Percentiles rank a stretch among this genome's conserved stretches.
phyloP scores from a whole-genome alignment of 2,888 invertebrate genomes.

The Pristionchus entomophagus region DNA sequence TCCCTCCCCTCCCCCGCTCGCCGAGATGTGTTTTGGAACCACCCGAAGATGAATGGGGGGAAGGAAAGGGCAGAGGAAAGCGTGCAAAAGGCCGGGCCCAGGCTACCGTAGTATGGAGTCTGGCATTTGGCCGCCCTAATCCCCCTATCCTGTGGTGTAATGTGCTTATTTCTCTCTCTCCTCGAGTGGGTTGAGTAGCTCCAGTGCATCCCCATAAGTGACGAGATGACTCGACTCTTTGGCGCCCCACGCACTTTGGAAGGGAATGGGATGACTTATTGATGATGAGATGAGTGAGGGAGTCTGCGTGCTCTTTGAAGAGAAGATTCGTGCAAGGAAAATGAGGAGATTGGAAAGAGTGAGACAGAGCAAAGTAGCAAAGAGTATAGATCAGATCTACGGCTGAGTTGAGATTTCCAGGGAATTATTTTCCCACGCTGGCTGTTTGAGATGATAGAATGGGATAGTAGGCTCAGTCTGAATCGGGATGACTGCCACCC shows the following conservation, averaged over 20 bases:
- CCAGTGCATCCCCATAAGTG: constrained; percentile 32
- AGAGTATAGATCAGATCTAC: too few species aligned
- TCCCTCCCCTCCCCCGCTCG: neutral
- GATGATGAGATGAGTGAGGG: constrained; percentile 21
- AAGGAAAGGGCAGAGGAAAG: neutral
- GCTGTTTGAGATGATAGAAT: neutral
- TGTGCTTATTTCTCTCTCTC: neutral
- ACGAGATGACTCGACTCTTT: neutral
- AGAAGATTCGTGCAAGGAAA: neutral
- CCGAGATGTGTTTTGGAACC: neutral
- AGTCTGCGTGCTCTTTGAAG: constrained; percentile 12
- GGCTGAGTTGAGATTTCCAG: too few species aligned
- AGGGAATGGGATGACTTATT: neutral
- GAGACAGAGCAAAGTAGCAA: neutral
- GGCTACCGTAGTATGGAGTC: neutral
- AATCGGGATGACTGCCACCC: too few species aligned
- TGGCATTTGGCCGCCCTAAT: constrained; percentile 1
- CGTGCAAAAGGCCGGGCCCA: neutral
- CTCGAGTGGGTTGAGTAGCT: constrained; percentile 15
- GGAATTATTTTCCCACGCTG: too few species aligned
- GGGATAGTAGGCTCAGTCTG: too few species aligned
- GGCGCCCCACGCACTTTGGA: neutral
- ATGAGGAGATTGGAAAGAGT: too few species aligned
- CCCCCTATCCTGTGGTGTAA: neutral
- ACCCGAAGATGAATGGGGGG: too few species aligned